phyloP scores from a whole-genome alignment of 1,140 invertebrate genomes.

The Gryllus bimaculatus region DNA sequence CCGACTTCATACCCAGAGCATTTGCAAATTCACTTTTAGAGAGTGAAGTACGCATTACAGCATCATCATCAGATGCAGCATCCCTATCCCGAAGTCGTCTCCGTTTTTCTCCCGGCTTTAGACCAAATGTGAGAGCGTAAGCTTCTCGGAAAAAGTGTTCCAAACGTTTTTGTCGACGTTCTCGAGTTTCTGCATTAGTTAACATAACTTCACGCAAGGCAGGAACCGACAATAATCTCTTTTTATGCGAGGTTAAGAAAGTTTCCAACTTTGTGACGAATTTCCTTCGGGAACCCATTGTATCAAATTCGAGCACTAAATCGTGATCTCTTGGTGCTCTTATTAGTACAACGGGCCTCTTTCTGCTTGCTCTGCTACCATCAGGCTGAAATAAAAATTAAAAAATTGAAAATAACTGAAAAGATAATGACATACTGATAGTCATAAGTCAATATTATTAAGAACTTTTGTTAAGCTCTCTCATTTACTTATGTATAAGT shows the following conservation, averaged over 20 bases:
- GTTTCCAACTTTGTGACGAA: constrained; percentile 85
- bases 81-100: constrained; percentile 29
- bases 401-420: too few relatives aligned
- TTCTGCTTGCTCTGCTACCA: constrained; percentile 48
- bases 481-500: too few relatives aligned
- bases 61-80: constrained; percentile 32
- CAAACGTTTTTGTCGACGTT: constrained; percentile 79
- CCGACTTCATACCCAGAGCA: constrained; percentile 90
- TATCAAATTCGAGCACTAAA: constrained; percentile 88
- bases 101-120: constrained; percentile 52
- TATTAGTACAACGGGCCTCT: constrained; percentile 74
- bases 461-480: too few relatives aligned
- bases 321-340: constrained; percentile 89
- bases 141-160: constrained; percentile 95
- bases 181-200: constrained; percentile 89
- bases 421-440: too few relatives aligned
- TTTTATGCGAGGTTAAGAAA: constrained; percentile 74
- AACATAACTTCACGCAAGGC: constrained; percentile 75
- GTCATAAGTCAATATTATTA: too few relatives aligned
- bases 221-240: constrained; percentile 60
- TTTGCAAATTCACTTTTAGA: constrained; percentile 95
- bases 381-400: background rate
- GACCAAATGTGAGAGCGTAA: constrained; percentile 86
- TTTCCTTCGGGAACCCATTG: constrained; percentile 65
- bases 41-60: constrained; percentile 74